Evolutionary conservation across 2,888 invertebrate species (phyloP).

Genomic region (Rhamphomyia laevipes): DNA sequence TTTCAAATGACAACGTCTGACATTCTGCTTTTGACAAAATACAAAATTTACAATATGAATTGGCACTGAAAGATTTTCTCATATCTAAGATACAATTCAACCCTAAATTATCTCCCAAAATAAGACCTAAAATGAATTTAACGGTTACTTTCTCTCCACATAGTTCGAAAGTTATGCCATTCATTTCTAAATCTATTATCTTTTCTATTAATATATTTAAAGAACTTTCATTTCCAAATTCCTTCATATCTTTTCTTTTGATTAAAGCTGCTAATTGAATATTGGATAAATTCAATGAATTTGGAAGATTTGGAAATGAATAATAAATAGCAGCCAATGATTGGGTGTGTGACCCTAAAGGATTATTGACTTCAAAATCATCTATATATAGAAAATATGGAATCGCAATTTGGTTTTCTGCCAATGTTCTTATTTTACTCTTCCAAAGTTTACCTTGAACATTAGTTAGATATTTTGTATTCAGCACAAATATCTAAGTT

Average conservation of each 20-base stretch:
- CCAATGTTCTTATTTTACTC: not conserved
- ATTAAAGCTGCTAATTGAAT: not conserved
- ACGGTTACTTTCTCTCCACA: slow-evolving; percentile 1
- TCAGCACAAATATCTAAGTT: not conserved
- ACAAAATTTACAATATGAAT: slow-evolving; percentile 10
- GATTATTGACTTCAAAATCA: no score
- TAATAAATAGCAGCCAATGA: not conserved
- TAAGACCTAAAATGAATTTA: slow-evolving; percentile 7
- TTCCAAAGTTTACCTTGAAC: not conserved
- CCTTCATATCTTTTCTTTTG: slow-evolving; percentile 2
- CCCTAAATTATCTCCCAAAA: slow-evolving; percentile 11
- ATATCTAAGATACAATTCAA: slow-evolving; percentile 8
- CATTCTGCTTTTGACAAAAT: not conserved
- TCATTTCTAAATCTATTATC: slow-evolving; percentile 4
- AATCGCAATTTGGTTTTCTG: not conserved
- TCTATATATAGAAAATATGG: not conserved
- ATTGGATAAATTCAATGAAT: not conserved
- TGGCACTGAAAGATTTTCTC: slow-evolving; percentile 8
- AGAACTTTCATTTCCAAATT: slow-evolving; percentile 10
- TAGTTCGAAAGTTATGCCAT: slow-evolving; percentile 1
- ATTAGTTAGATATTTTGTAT: not conserved
- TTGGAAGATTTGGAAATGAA: not conserved
- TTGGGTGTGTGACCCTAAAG: not conserved
- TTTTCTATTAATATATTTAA: slow-evolving; percentile 2
- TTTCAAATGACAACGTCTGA: not conserved